Evolutionary conservation across 2,888 invertebrate genomes (phyloP).

Genomic region (Rhodophaea formosa): DNA sequence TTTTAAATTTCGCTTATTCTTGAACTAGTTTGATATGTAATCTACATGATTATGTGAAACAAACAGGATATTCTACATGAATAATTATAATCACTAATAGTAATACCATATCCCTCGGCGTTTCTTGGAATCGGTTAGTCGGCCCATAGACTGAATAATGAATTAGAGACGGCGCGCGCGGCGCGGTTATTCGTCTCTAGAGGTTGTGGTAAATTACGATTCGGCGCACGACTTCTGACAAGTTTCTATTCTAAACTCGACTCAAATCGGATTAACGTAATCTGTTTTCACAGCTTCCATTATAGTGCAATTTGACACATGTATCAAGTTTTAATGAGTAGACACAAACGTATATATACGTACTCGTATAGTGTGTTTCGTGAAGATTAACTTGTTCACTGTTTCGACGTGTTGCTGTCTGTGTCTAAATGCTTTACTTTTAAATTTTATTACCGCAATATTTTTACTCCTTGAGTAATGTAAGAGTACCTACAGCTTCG

Average conservation of each 20-base stretch:
- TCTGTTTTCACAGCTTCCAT: slow-evolving; percentile 14
- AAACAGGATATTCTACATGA: background rate
- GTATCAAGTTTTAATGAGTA: background rate
- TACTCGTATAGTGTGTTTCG: background rate
- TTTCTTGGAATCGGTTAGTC: slow-evolving; percentile 14
- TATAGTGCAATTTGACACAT: background rate
- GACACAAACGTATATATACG: too few relatives aligned
- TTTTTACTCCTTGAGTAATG: too few relatives aligned
- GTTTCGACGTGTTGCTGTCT: background rate
- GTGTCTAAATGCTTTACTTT: too few relatives aligned
- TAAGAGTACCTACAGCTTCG: too few relatives aligned
- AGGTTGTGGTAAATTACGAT: slow-evolving; percentile 15
- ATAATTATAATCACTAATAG: slow-evolving; percentile 1
- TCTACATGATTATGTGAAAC: background rate
- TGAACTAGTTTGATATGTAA: background rate
- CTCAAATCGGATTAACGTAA: slow-evolving; percentile 12
- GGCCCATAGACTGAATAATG: slow-evolving; percentile 17
- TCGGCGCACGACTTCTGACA: slow-evolving; percentile 8
- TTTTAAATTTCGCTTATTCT: too few relatives aligned
- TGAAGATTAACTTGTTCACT: background rate
- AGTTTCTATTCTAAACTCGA: slow-evolving; percentile 12
- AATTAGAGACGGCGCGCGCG: slow-evolving; percentile 12
- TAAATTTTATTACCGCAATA: too few relatives aligned
- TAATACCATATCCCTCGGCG: slow-evolving; percentile 7
- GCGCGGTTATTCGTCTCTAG: slow-evolving; percentile 11